Conservation (phyloP, 2,888 invertebrate species). For the Drosophila phalerata region DNA sequence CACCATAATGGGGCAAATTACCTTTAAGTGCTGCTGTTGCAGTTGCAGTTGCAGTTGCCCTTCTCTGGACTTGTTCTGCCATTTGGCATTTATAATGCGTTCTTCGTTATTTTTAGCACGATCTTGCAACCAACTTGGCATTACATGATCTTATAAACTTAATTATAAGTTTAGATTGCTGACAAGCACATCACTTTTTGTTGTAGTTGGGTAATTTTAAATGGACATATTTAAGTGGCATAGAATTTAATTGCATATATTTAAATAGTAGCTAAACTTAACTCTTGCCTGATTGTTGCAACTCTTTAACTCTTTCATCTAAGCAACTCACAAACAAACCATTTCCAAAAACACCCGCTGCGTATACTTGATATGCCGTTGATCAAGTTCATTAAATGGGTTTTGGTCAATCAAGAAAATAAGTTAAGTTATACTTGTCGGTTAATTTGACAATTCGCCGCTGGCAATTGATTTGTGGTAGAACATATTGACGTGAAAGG, state of each 20-base stretch:
- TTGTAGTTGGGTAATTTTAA: conserved; percentile 36
- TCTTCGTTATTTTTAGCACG: conserved; percentile 79
- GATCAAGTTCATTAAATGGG: conserved; percentile 45
- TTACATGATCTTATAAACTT: conserved; percentile 54
- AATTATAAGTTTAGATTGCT: conserved; percentile 62
- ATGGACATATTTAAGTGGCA: conserved; percentile 61
- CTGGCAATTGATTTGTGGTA: conserved; percentile 53
- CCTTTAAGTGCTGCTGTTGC: conserved; percentile 67
- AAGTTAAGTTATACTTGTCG: conserved; percentile 47
- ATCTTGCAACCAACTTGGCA: conserved; percentile 54
- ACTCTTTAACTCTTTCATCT: neutral
- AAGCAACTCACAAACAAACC: neutral
- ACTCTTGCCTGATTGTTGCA: neutral
- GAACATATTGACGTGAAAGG: conserved; percentile 38
- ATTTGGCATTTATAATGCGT: conserved; percentile 70
- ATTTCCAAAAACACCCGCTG: conserved; percentile 33
- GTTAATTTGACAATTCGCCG: conserved; percentile 68
- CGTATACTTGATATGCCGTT: conserved; percentile 62
- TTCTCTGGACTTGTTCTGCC: conserved; percentile 24
- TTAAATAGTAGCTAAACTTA: conserved; percentile 51
- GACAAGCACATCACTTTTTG: conserved; percentile 27
- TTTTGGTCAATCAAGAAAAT: conserved; percentile 58
- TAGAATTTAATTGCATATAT: conserved; percentile 73
- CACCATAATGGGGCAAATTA: conserved; percentile 77
- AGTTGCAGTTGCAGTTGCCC: conserved; percentile 19